phyloP scores from a whole-genome alignment of 2,888 invertebrate genomes.

The Piscicola geometra region DNA sequence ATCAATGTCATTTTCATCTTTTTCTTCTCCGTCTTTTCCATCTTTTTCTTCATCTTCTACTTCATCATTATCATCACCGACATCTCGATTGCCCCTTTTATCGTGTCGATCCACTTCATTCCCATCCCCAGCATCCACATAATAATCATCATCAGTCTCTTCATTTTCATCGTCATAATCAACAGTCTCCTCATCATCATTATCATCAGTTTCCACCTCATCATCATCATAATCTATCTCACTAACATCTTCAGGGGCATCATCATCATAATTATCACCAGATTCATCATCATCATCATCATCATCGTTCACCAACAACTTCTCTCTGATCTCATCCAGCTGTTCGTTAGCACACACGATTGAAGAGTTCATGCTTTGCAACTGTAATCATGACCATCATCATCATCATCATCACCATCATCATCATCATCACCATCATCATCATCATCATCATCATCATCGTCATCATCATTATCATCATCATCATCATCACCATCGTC shows the following conservation, averaged over 20 bases:
- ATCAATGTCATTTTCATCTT: slow-evolving; percentile 4
- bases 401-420: background rate
- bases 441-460: slow-evolving; percentile 31
- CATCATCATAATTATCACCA: too few relatives aligned
- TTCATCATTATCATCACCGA: slow-evolving; percentile 19
- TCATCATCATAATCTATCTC: too few relatives aligned
- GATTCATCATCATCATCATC: too few relatives aligned
- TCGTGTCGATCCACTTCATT: background rate
- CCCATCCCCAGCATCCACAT: background rate
- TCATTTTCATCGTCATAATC: too few relatives aligned
- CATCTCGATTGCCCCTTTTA: background rate
- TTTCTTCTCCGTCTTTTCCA: slow-evolving; percentile 2
- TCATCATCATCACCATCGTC: slow-evolving; percentile 27
- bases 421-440: slow-evolving; percentile 15
- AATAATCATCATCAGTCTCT: background rate
- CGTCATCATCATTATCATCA: slow-evolving; percentile 24
- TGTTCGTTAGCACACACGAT: too few relatives aligned
- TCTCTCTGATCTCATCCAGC: too few relatives aligned
- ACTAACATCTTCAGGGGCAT: too few relatives aligned
- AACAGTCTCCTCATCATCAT: too few relatives aligned
- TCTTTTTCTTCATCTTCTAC: background rate
- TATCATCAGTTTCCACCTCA: too few relatives aligned
- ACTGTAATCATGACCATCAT: too few relatives aligned
- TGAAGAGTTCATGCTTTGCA: too few relatives aligned
- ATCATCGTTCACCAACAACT: too few relatives aligned